These are phyloP conservation scores for Oncorhynchus tshawytscha DNA, from an alignment of 2,113 vertebrate genomes.

Conservation along the genomic window DNA sequence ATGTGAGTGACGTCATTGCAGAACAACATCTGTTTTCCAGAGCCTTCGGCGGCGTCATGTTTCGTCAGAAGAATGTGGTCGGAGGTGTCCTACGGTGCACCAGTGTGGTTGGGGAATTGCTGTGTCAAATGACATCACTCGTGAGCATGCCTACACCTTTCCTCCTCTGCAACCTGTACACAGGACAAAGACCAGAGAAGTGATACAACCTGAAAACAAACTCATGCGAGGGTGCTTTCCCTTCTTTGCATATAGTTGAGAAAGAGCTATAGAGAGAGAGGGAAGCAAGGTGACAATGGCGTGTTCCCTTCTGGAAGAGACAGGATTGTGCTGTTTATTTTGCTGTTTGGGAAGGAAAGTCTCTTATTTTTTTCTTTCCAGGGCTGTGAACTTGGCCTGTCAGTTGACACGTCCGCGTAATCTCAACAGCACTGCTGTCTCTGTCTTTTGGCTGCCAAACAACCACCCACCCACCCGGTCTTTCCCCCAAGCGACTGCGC, in stretches of 20 bases:
- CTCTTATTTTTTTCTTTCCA: not conserved
- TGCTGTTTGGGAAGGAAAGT: not conserved
- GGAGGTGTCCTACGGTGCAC: not conserved
- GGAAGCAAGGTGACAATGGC: not conserved
- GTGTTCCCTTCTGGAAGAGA: not conserved
- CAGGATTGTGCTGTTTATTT: not conserved
- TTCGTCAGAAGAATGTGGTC: slow-evolving; percentile 10
- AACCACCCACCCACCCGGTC: not conserved
- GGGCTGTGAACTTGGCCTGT: not conserved
- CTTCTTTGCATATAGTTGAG: not conserved
- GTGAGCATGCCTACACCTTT: no score
- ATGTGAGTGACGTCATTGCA: slow-evolving; percentile 42
- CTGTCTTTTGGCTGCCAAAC: slow-evolving; percentile 2
- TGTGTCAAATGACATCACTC: not conserved
- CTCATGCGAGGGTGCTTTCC: not conserved
- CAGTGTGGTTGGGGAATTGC: not conserved
- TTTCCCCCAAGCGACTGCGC: not conserved
- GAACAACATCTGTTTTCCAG: slow-evolving; percentile 58
- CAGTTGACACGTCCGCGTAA: not conserved
- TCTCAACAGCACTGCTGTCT: not conserved
- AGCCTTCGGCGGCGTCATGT: not conserved
- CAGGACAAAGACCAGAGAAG: no score
- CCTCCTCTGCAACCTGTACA: no score
- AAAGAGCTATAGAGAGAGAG: not conserved
- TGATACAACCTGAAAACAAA: not conserved